Evolutionary conservation across 2,113 vertebrate species (phyloP), one percentile per base, ranked within the genome.

Genomic region (Montifringilla adamsi): DNA sequence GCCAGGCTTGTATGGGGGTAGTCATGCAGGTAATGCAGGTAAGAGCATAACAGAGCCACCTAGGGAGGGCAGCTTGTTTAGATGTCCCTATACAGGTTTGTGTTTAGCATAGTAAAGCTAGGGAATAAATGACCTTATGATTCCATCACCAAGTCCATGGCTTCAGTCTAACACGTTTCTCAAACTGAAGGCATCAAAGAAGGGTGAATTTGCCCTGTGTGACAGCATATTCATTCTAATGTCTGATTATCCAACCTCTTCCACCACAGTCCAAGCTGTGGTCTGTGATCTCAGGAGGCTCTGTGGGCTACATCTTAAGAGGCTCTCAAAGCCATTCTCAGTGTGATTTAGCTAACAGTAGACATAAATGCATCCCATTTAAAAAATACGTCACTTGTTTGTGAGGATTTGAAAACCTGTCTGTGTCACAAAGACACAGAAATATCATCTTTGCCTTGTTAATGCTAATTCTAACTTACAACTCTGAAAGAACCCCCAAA

Each of bases 41-140:
- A 55, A 46, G 28, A 75, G 22, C 33, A 46, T 23, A 70, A 82
- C 50, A 46, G 30, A 91, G 50, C 3, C 0, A 1, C 7, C n/a
- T 53, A 63, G 4, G 28, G 9, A 70, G 3, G 8, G 17, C 28
- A 82, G 35, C 9, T 28, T 50, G 14, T 52, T 72, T 30, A 70
- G 47, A n/a, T 0, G 0, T n/a, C 30, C 47, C 39, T 39, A 33
- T 23, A 59, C 2, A 53, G 16, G 13, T 6, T 30, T 4, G 1
- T 39, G 15, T 70, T 70, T 33, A 80, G 31, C 26, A 37, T 11
- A 76, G 39, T 14, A 93, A 60, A 68, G 3, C 6, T 28, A 27
- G 11, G 19, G 10, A 93, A 63, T 56, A 72, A 63, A 49, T 8
- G 2, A 21, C 11, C 41, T 43, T 27, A 18, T 8, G 14, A 53